Conservation (phyloP, 2,888 invertebrate genomes). For the Eupithecia insigniata region DNA sequence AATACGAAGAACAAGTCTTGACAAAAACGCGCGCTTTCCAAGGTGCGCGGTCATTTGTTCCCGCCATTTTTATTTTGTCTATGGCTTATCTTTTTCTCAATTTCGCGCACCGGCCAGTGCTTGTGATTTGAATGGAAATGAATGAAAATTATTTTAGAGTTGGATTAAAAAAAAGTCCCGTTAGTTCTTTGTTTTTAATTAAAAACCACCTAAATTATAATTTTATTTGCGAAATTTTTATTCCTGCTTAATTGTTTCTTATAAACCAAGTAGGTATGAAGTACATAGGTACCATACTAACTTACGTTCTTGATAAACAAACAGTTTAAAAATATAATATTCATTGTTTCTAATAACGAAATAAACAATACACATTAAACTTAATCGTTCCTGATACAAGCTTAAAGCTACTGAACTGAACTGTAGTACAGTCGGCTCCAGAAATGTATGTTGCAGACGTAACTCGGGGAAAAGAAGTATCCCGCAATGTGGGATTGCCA, state of each 20-base stretch:
- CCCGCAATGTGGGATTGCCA: background rate
- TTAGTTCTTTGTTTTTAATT: background rate
- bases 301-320: background rate
- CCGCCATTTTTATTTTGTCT: conserved; percentile 67
- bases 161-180: background rate
- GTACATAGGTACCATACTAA: background rate
- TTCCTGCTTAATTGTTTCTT: no score
- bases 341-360: conserved; percentile 22
- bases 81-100: conserved; percentile 47
- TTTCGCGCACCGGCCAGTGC: conserved; percentile 26
- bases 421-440: background rate
- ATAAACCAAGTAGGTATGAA: background rate
- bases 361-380: conserved; percentile 53
- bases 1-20: conserved; percentile 45
- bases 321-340: background rate
- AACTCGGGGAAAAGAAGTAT: no score
- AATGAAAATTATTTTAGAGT: background rate
- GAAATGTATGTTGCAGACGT: background rate
- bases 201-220: conserved; percentile 19
- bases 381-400: conserved; percentile 47
- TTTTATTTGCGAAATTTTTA: conserved; percentile 5
- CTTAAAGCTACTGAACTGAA: conserved; percentile 61
- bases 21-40: conserved; percentile 55
- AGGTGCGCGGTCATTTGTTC: conserved; percentile 58
- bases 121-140: background rate